Evolutionary conservation across 2,113 vertebrate genomes (phyloP).

Genomic region (Nannobrachium achirus): DNA sequence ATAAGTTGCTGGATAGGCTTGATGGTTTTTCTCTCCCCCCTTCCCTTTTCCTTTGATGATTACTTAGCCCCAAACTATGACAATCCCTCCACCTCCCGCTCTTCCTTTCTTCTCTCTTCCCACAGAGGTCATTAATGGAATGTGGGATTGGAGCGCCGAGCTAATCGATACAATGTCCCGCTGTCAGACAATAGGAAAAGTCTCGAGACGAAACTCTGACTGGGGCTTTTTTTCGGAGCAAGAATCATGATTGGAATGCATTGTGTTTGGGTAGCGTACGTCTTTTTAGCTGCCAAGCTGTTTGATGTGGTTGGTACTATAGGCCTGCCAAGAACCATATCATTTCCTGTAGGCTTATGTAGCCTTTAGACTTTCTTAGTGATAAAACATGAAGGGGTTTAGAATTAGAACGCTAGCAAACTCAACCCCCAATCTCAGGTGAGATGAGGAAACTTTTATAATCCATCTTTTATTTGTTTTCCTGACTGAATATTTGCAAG

Average conservation of each 20-base stretch:
- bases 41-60: conserved; percentile 55
- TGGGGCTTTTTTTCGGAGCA: background rate
- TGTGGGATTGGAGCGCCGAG: conserved; percentile 51
- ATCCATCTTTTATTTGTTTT: background rate
- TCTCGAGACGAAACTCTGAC: conserved; percentile 30
- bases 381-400: background rate
- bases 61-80: conserved; percentile 52
- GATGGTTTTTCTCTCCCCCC: conserved; percentile 5
- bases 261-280: conserved; percentile 8
- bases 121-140: conserved; percentile 57
- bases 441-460: too few relatives aligned
- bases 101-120: conserved; percentile 44
- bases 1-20: background rate
- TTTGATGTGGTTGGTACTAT: background rate
- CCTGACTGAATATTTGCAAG: background rate
- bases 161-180: conserved; percentile 69
- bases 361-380: background rate
- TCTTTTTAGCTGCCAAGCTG: conserved; percentile 7
- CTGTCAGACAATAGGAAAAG: conserved; percentile 45
- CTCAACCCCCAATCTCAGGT: background rate
- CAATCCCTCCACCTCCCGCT: conserved; percentile 19
- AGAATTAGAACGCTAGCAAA: background rate
- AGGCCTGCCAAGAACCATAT: background rate
- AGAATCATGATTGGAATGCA: conserved; percentile 48
- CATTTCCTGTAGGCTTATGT: background rate